Base-by-base conservation (phyloP, 2,797 vertebrate genomes). In the Melanotaenia trifasciata region DNA sequence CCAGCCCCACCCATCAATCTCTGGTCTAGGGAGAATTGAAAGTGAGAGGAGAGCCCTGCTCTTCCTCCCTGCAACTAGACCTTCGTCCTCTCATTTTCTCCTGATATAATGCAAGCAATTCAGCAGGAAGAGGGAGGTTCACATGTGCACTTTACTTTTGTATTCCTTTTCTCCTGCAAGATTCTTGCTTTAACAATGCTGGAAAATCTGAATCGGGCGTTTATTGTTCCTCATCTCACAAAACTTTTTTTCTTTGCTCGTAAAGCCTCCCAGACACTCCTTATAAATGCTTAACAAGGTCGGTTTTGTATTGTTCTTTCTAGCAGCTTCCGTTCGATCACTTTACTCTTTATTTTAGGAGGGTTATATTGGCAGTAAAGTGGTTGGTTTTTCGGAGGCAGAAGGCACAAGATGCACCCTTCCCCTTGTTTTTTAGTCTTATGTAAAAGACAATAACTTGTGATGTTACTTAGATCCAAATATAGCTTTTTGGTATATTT, bases 241-340 rank as follows among this genome's bases (percentile, higher is more conserved):
- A 87, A 86, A 68, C 79, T 60, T 73, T 79, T 33, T 88, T 85
- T 64, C 70, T 65, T 68, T 20, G 67, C 88, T 86, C 89, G 82
- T 90, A 87, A 93, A 92, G 74, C 71, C 84, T 86, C 80, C 69
- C 83, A 91, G 91, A 88, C 85, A 53, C 77, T 72, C 70, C 68
- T 77, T 84, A 89, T 94, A 92, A 93, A 93, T 74, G 69, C 88
- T 87, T 93, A 89, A 94, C 90, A 87, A 90, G 90, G 86, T 89
- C 85, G 83, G 70, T 79, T 84, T 83, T 78, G 78, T 61, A 76
- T 84, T 87, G 74, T 87, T 56, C 69, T 87, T 87, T 87, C 70
- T 80, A 57, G 69, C 62, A 18, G 58, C 16, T 50, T 75, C 70
- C 71, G 57, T 89, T 68, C 79, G 9, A 59, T 69, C 0, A 1